Conservation (phyloP, 2,888 invertebrate species). For the Chrysomela aeneicollis region DNA sequence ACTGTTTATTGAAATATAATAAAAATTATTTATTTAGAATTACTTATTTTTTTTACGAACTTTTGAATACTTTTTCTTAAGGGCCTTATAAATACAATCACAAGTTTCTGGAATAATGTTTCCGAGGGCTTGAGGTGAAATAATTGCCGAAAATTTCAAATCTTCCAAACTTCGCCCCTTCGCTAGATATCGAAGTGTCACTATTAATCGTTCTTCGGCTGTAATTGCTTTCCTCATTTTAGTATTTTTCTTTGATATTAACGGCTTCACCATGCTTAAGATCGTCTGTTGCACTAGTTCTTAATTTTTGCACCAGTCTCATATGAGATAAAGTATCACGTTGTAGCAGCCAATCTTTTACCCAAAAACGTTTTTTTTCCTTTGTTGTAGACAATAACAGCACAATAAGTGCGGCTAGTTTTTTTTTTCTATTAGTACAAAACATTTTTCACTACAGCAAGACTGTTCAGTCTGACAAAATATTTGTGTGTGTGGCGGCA, state of each 20-base stretch:
- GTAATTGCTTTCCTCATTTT: conserved; percentile 16
- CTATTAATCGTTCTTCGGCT: conserved; percentile 16
- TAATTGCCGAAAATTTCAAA: conserved; percentile 11
- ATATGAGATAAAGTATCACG: conserved; percentile 28
- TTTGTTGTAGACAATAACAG: conserved; percentile 25
- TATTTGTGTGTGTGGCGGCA: conserved; percentile 24
- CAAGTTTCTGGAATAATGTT: conserved; percentile 21
- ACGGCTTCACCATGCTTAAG: conserved; percentile 14
- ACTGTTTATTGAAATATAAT: conserved; percentile 8
- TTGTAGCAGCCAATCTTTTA: conserved; percentile 28
- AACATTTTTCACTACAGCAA: conserved; percentile 15
- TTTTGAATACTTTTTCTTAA: conserved; percentile 15
- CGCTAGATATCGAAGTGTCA: conserved; percentile 19
- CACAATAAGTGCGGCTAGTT: conserved; percentile 24
- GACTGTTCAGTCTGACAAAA: conserved; percentile 23
- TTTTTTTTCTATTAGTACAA: conserved; percentile 10
- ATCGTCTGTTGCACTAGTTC: conserved; percentile 24
- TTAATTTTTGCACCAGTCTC: conserved; percentile 21
- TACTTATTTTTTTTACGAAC: conserved; percentile 13
- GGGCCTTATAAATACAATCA: conserved; percentile 11
- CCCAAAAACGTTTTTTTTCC: conserved; percentile 25
- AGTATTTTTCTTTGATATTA: too few species aligned
- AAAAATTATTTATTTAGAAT: conserved; percentile 5
- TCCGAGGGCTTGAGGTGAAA: too few species aligned
- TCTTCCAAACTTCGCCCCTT: conserved; percentile 19